Conservation (phyloP, 2,113 vertebrate species). For the Aegithalos caudatus region DNA sequence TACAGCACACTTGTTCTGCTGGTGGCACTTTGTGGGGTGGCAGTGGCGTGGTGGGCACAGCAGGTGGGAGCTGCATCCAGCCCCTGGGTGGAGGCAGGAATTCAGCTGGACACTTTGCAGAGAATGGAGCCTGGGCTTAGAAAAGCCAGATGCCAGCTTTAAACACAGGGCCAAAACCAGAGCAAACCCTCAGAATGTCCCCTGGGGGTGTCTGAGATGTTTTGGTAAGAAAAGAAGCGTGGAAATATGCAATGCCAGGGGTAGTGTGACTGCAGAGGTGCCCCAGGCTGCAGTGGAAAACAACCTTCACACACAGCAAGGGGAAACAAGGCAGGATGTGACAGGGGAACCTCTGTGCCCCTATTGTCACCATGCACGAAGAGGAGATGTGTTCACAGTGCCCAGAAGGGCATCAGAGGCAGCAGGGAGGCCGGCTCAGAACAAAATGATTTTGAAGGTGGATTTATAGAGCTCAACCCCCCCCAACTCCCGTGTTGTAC, state of each 20-base stretch:
- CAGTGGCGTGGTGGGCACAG: background rate
- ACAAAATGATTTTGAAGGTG: background rate
- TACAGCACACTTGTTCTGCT: background rate
- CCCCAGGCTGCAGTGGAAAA: background rate
- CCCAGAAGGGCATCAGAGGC: fast-evolving
- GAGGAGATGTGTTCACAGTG: background rate
- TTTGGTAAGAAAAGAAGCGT: background rate
- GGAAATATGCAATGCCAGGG: background rate
- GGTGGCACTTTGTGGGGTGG: background rate
- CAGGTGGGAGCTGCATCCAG: fast-evolving
- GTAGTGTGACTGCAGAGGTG: background rate
- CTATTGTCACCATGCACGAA: fast-evolving
- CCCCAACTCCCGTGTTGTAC: background rate
- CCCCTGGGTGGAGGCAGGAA: background rate
- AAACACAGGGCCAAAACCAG: background rate
- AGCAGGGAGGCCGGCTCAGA: background rate
- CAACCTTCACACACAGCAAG: background rate
- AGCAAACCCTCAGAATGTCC: background rate
- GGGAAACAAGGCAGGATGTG: background rate
- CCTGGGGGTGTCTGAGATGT: background rate
- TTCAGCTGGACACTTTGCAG: background rate
- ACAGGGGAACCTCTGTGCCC: background rate
- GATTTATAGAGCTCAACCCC: background rate
- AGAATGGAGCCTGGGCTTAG: background rate
- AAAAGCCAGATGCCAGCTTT: background rate